Evolutionary conservation across 2,113 vertebrate genomes (phyloP), one percentile per base, ranked within the genome.

Genomic region (Nycticebus coucang): DNA sequence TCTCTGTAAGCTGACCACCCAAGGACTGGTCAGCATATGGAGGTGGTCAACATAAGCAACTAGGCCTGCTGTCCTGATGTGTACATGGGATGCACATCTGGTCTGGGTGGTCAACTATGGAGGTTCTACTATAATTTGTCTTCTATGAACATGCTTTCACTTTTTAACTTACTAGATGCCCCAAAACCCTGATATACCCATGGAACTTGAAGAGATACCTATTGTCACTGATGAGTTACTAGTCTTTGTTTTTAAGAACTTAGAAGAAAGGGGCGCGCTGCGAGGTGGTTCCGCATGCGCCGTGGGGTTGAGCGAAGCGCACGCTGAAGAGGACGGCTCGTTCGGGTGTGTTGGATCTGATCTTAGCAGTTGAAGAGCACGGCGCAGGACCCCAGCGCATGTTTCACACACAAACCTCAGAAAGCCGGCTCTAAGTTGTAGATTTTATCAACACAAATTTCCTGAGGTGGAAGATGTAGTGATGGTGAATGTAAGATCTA

Each of bases 381-480:
- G 30, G 74, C 93, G 71, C 45, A 22, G 82, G 50, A 84, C 35
- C 57, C 66, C 17, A 11, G 78, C 41, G 62, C 69, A 59, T 88
- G 92, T 88, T 18, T 92, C 93, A 62, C 83, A 75, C 33, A 45
- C 21, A n/a, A 53, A 79, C 78, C 79, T 96, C 96, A 97, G 99
- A 97, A 99, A 99, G 99, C 99, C 99, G 15, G 99, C 98, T 74
- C 99, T 99, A 98, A 99, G 99, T 97, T 99, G 99, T 99, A 98
- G 99, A 95, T 99, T 99, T 98, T 99, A 99, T 98, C 99, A 99
- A 71, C 99, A 99, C 97, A 99, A 99, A 97, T 99, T 99, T 98
- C 99, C 99, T 11, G 99, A 99, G 97, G 99, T 99, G 98, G 99
- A 99, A 97, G 99, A 99, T 98, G 99, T 99, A 1, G 99, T 99